A percentile compares a stretch with the other conserved stretches of the same genome.
These are phyloP conservation scores for Lepidurus couesii DNA, from an alignment of 1,140 invertebrate species.

Conservation along the genomic window DNA sequence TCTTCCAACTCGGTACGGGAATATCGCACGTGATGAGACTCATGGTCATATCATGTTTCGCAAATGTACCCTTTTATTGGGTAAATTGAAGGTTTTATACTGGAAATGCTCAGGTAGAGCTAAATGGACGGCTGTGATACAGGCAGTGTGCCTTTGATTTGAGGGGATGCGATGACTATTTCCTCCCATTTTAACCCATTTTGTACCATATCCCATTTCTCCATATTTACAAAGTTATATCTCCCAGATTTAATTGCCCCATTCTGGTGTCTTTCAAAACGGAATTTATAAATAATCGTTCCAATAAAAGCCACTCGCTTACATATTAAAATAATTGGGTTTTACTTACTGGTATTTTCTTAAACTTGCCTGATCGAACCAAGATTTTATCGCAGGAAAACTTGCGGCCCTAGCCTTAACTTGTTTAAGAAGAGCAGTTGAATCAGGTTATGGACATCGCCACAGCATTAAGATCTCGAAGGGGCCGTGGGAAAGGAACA, in stretches of 20 bases:
- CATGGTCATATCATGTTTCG: not conserved
- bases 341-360: not conserved
- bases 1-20: not conserved
- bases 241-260: not conserved
- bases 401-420: too few relatives aligned
- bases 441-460: too few relatives aligned
- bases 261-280: constrained; percentile 4
- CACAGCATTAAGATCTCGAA: too few relatives aligned
- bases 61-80: not conserved
- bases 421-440: too few relatives aligned
- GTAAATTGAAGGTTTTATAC: not conserved
- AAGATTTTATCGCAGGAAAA: too few relatives aligned
- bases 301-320: not conserved
- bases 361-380: too few relatives aligned
- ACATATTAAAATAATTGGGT: not conserved
- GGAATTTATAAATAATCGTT: not conserved
- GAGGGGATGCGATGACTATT: not conserved
- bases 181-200: not conserved
- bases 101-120: not conserved
- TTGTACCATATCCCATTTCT: not conserved
- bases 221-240: not conserved
- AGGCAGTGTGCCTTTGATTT: not conserved
- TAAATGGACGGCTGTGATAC: constrained; percentile 15
- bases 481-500: too few relatives aligned
- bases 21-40: too few relatives aligned